phyloP scores from a whole-genome alignment of 2,113 vertebrate species.

The Connochaetes taurinus region DNA sequence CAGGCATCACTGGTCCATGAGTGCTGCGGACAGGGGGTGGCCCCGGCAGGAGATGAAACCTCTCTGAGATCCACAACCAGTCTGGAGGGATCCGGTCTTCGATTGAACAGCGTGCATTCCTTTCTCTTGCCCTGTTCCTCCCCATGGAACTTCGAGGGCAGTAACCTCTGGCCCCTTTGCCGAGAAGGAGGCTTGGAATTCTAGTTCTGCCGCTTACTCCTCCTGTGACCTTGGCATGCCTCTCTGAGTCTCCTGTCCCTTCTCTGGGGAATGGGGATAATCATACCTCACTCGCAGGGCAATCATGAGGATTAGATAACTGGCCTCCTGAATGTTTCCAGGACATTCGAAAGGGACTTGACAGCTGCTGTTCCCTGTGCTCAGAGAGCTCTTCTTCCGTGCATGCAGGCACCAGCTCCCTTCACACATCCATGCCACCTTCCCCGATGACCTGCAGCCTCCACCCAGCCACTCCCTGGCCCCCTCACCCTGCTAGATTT shows the following conservation, averaged over 20 bases:
- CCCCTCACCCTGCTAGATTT: not conserved
- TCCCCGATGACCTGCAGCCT: not conserved
- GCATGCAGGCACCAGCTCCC: not conserved
- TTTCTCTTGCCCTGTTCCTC: not conserved
- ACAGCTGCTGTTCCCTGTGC: not conserved
- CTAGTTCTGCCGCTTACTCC: not conserved
- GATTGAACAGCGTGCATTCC: rapidly evolving
- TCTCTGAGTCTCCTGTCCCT: not conserved
- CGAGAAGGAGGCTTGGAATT: not conserved
- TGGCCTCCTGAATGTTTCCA: not conserved
- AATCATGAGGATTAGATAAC: not conserved
- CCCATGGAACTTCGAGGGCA: not conserved
- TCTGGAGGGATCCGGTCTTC: not conserved
- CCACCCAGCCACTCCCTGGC: rapidly evolving
- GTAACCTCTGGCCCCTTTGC: not conserved
- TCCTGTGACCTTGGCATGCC: not conserved
- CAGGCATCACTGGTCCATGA: not conserved
- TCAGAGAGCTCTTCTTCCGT: not conserved
- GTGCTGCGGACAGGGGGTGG: not conserved
- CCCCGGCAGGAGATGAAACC: not conserved
- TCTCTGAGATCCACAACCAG: not conserved
- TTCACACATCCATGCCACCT: not conserved
- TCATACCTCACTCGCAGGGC: not conserved
- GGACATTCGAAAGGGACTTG: not conserved
- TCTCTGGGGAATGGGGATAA: not conserved